phyloP scores from a whole-genome alignment of 2,797 vertebrate species.

The Euthynnus affinis region DNA sequence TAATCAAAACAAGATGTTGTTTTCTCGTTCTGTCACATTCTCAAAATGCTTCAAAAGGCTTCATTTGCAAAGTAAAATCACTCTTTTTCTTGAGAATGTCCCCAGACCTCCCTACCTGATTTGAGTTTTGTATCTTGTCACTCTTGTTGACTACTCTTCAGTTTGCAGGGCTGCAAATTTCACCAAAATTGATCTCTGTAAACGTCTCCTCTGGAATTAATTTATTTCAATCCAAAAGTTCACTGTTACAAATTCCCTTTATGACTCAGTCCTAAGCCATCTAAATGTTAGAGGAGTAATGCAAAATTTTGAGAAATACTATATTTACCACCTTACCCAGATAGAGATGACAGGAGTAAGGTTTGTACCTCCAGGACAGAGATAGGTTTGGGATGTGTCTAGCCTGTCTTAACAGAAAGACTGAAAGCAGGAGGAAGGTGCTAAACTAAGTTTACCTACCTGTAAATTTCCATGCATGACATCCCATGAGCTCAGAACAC shows the following conservation, averaged over 20 bases:
- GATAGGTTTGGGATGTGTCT: neutral
- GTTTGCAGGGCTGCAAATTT: neutral
- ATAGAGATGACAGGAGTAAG: conserved; percentile 13
- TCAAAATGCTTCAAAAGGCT: too few species aligned
- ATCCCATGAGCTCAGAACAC: conserved; percentile 14
- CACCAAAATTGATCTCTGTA: neutral
- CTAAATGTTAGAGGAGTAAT: neutral
- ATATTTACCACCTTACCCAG: neutral
- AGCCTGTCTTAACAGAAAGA: neutral
- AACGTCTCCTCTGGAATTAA: neutral
- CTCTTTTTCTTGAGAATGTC: too few species aligned
- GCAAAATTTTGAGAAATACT: neutral
- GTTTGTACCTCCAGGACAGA: neutral
- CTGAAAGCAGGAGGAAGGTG: neutral
- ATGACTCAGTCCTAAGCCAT: conserved; percentile 13
- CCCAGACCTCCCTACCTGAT: too few species aligned
- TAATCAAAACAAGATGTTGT: too few species aligned
- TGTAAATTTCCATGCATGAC: conserved; percentile 17
- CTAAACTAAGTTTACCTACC: conserved; percentile 36
- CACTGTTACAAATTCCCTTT: conserved; percentile 9
- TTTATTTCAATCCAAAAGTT: conserved; percentile 12
- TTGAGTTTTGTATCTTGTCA: too few species aligned
- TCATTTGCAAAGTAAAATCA: too few species aligned
- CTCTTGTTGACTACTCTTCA: too few species aligned
- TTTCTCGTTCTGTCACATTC: too few species aligned